Evolutionary conservation across 2,113 vertebrate species (phyloP), one percentile per base, ranked within the genome.

Genomic region (Nibea albiflora): DNA sequence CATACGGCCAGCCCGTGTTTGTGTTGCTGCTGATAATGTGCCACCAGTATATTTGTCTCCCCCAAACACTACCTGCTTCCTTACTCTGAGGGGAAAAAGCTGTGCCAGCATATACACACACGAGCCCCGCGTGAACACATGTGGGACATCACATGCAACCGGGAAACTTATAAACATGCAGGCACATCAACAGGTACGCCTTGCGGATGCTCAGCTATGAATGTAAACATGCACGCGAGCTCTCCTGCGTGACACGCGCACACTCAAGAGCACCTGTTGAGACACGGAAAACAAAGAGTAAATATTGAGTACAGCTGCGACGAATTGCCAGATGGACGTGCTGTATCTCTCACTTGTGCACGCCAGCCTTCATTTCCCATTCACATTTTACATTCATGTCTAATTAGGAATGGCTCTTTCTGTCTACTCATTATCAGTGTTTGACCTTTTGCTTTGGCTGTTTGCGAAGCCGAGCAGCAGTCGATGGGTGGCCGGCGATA

Each of bases 381-480:
- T 92, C 83, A 86, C 39, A 87, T 90, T 91, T 87, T 85, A 85
- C 87, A 88, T 87, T 89, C 78, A 81, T 73, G 79, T 91, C 80
- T 90, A 89, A 93, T 92, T 93, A 90, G 87, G 73, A 87, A 87
- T 72, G 78, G 84, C 88, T 80, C 80, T 90, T 89, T 85, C 85
- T 60, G 50, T 87, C 81, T 62, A 61, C 81, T 87, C 90, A 90
- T 93, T 94, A 94, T 93, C 91, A 87, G 87, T 92, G 90, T 93
- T 93, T 93, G 91, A 93, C 93, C 93, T 94, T 93, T 93, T 77
- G 90, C 92, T 85, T 76, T 69, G 79, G 69, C 83, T 92, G 89
- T 94, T 93, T 93, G 91, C 86, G 84, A 66, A 91, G 80, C 84
- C 19, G 85, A 85, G 85, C 90, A 84, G 85, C 89, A 88, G 83